These are phyloP conservation scores for Porites divaricata DNA, from an alignment of 92 coral and sea anemone genomes.

Conservation along the genomic window DNA sequence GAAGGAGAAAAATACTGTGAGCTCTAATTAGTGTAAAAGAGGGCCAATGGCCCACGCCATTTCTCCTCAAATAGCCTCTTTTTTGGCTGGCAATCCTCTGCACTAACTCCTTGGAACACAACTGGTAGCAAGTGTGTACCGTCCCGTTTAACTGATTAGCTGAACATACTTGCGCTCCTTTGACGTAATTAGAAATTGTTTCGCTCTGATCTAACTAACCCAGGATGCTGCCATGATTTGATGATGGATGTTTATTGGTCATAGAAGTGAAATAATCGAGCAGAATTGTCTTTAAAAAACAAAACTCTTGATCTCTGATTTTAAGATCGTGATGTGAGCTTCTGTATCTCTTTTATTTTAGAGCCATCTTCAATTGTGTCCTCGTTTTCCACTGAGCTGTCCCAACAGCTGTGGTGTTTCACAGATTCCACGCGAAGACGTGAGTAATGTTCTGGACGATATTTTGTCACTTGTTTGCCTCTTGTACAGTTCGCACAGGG, in stretches of 20 bases:
- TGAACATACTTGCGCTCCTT: not conserved
- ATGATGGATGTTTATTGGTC: not conserved
- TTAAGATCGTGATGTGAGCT: not conserved
- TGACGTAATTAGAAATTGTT: not conserved
- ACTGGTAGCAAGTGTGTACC: not conserved
- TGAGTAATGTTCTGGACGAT: not conserved
- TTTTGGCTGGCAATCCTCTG: no score
- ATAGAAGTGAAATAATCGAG: not conserved
- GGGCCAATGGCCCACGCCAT: no score
- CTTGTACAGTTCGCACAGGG: not conserved
- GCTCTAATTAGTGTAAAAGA: no score
- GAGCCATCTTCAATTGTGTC: constrained; percentile 93
- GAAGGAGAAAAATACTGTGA: no score
- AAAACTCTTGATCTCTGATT: no score
- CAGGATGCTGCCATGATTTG: not conserved
- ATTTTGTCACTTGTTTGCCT: not conserved
- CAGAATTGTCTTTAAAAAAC: not conserved
- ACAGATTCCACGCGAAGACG: constrained; percentile 98
- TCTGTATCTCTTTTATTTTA: constrained; percentile 18
- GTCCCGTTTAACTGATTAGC: not conserved
- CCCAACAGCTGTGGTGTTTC: constrained; percentile 98
- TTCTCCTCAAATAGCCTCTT: no score
- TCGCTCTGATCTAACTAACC: not conserved
- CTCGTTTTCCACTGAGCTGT: constrained; percentile 92
- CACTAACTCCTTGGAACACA: not conserved